Evolutionary conservation across 2,113 vertebrate species (phyloP), one percentile per base, ranked within the genome.

Genomic region (Gymnarchus niloticus): DNA sequence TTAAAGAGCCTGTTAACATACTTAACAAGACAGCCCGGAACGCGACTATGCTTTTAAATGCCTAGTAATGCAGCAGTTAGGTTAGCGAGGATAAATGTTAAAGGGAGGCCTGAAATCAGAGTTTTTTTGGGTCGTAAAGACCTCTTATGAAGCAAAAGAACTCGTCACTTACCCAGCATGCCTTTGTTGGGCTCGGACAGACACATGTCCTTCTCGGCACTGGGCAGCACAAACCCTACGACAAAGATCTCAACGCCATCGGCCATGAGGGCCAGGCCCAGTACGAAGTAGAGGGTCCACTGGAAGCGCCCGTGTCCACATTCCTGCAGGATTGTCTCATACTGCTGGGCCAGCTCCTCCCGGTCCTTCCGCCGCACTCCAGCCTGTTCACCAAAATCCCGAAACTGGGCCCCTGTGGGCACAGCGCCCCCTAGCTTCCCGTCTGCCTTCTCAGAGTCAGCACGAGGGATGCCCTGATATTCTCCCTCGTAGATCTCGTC

Each of bases 401-500:
- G 91, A 89, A 95, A 95, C 91, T 95, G 94, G 1, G 91, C 92
- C 86, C 91, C 90, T 87, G 0, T 73, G 76, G 46, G 92, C 6
- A 86, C 90, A 5, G 57, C 88, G 3, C 19, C 52, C 1, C 87
- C 89, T 6, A 91, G 87, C 0, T 94, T 93, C 33, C 91, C 83
- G 84, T 93, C 94, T 0, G 91, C 92, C 0, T 94, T 96, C 78
- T 93, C 93, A 0, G 97, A 96, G n/a, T 98, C 97, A 0, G 95
- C 96, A 83, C 96, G 91, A 0, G 98, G 98, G 88, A 99, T 99
- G 3, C 98, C 98, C 90, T 99, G 98, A 90, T 99, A 99, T 65
- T 99, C 98, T 1, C 98, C 98, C 86, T 99, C 98, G 0, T 99
- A 99, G 92, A 99, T 99, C 90, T 99, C 98, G 0, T 99, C 98